Evolutionary conservation across 2,888 invertebrate genomes (phyloP).

Genomic region (Taphrorychus bicolor): DNA sequence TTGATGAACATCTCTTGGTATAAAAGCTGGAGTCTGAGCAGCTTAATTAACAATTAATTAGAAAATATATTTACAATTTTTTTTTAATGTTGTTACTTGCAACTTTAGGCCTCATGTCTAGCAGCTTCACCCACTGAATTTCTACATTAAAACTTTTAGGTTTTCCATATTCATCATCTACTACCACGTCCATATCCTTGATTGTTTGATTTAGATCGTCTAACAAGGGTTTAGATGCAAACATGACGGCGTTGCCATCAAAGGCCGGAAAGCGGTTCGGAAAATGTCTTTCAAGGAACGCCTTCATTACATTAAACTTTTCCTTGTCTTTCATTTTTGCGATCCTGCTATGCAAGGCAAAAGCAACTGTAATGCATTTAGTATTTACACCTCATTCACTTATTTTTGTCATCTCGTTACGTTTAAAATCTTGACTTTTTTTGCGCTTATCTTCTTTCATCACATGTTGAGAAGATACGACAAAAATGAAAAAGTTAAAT

Average conservation of each 20-base stretch:
- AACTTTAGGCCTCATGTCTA: constrained; percentile 57
- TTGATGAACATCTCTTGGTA: constrained; percentile 71
- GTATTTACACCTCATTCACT: too few species aligned
- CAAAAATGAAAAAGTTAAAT: too few species aligned
- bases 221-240: constrained; percentile 61
- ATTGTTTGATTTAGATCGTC: constrained; percentile 47
- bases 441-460: too few species aligned
- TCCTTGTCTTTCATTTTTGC: constrained; percentile 13
- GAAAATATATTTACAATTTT: neutral
- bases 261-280: constrained; percentile 67
- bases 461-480: too few species aligned
- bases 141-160: constrained; percentile 53
- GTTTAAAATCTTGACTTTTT: too few species aligned
- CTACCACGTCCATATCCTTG: constrained; percentile 20
- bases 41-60: neutral
- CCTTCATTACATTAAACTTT: neutral
- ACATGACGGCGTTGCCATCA: constrained; percentile 76
- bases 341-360: too few species aligned
- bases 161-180: constrained; percentile 37
- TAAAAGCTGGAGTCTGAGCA: constrained; percentile 28
- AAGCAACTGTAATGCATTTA: too few species aligned
- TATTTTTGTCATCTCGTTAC: too few species aligned
- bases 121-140: constrained; percentile 63
- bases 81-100: neutral
- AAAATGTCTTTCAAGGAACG: constrained; percentile 52